Base-by-base conservation (phyloP, 2,797 vertebrate genomes). In the Sebastes nivosus region DNA sequence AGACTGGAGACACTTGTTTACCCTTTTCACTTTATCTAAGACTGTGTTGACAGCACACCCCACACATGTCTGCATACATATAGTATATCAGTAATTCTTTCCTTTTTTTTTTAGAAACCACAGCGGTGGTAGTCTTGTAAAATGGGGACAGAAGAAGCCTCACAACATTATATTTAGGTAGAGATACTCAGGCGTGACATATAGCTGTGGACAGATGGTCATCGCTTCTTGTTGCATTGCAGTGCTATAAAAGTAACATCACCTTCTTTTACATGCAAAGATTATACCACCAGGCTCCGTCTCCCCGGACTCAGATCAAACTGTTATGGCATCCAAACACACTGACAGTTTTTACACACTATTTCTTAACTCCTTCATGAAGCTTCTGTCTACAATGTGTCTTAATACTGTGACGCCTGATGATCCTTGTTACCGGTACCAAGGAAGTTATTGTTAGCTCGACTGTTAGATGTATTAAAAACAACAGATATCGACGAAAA, bases 131-230 rank as follows among this genome's bases (percentile, higher is more conserved):
- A 46, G 42, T 22, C 22, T 63, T 67, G 77, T 42, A 55, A 57
- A 67, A 30, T 38, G 38, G 74, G 46, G 59, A 54, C 52, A 72
- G 77, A 77, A 16, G 64, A 82, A 36, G 54, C 27, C 16, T 87
- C 22, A 24, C 74, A 59, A 34, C 72, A 24, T 78, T 72, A 64
- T 54, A 64, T 61, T 32, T 46, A 72, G 36, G 59, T 6, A 32
- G 77, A 76, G 27, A 67, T 13, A 18, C 67, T 81, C 50, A 34
- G 61, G 55, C 24, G 46, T 70, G 77, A 66, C 74, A 7, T 73
- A n/a, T 18, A n/a, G 12, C 67, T 57, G 63, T 52, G 76, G 70
- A 79, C 83, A 83, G 81, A 73, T 75, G 81, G 79, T 64, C 70
- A 60, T 24, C 12, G 68, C 55, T 64, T 80, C 67, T 72, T 46